Conservation (phyloP, 2,797 vertebrate genomes). For the Myotis myotis region DNA sequence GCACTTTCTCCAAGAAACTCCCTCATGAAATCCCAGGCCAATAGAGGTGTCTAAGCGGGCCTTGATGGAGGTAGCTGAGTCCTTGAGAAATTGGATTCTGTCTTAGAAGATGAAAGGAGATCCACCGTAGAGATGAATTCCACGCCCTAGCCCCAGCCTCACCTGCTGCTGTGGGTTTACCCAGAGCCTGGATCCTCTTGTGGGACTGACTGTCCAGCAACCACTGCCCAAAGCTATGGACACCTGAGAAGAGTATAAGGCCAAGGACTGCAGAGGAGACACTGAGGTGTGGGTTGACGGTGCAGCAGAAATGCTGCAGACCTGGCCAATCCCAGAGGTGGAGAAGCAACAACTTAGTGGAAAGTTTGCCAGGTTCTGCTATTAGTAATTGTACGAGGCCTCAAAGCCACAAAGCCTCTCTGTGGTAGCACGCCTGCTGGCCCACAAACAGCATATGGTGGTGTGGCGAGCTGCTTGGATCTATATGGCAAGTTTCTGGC, state of each 20-base stretch:
- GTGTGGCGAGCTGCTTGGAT: not conserved
- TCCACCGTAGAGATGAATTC: not conserved
- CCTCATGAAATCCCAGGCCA: not conserved
- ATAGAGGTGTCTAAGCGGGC: not conserved
- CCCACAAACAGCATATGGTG: not conserved
- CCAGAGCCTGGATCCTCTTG: not conserved
- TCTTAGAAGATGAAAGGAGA: not conserved
- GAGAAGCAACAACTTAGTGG: not conserved
- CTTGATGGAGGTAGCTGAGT: not conserved
- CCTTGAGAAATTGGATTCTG: not conserved
- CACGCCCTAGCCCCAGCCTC: not conserved
- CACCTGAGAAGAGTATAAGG: too few species aligned
- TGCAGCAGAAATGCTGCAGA: not conserved
- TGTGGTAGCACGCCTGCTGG: not conserved
- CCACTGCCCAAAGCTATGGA: not conserved
- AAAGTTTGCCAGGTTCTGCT: not conserved
- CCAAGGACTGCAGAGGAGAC: not conserved
- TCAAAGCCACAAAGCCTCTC: not conserved
- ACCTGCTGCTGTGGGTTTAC: not conserved
- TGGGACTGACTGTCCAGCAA: not conserved
- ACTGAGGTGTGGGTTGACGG: not conserved
- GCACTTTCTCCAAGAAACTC: not conserved
- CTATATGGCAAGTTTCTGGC: not conserved
- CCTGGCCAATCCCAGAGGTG: not conserved
- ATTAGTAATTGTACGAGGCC: not conserved